phyloP scores from a whole-genome alignment of 1,140 invertebrate species.

The Zophobas atratus region DNA sequence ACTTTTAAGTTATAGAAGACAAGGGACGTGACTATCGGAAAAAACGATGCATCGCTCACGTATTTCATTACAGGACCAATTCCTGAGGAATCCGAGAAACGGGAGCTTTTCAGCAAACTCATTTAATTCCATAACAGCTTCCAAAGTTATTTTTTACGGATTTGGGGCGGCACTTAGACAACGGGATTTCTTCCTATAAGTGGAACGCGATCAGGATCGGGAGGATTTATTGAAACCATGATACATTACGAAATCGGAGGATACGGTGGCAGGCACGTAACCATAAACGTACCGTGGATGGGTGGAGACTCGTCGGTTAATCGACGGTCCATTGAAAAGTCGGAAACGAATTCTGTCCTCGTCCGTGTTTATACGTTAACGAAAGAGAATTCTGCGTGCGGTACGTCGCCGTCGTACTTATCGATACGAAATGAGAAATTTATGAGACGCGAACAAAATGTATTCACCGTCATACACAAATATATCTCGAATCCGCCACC shows the following conservation, averaged over 20 bases:
- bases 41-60: slow-evolving; percentile 33
- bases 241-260: neutral
- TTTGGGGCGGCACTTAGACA: slow-evolving; percentile 14
- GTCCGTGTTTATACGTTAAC: neutral
- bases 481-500: slow-evolving; percentile 21
- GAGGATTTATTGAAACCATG: neutral
- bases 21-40: slow-evolving; percentile 18
- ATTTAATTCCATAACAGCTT: slow-evolving; percentile 39
- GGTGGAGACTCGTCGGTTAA: no score
- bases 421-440: slow-evolving; percentile 28
- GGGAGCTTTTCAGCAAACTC: slow-evolving; percentile 36
- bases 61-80: slow-evolving; percentile 35
- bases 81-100: slow-evolving; percentile 32
- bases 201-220: neutral
- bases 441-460: slow-evolving; percentile 11
- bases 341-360: no score
- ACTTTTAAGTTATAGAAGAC: slow-evolving; percentile 20
- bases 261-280: neutral
- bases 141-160: slow-evolving; percentile 33
- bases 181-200: slow-evolving; percentile 7
- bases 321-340: no score
- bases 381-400: slow-evolving; percentile 13
- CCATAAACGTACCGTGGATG: neutral
- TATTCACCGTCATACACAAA: slow-evolving; percentile 29
- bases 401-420: slow-evolving; percentile 1